Conservation (phyloP, 2,797 vertebrate species). For the Hoplostethus atlanticus region DNA sequence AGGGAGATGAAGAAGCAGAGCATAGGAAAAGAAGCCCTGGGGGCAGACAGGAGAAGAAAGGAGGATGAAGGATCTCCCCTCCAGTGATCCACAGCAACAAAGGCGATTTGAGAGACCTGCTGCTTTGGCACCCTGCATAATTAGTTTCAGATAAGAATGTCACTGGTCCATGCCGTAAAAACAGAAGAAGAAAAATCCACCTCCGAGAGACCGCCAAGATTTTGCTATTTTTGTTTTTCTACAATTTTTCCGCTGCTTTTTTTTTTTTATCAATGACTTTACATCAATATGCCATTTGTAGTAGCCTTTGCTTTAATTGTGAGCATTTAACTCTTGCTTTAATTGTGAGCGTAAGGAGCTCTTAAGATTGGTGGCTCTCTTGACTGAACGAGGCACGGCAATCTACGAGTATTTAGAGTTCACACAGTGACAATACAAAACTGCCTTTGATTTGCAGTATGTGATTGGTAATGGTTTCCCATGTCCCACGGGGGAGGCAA, state of each 20-base stretch:
- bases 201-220: conserved; percentile 17
- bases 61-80: conserved; percentile 73
- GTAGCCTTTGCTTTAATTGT: conserved; percentile 21
- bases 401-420: conserved; percentile 42
- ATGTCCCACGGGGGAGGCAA: conserved; percentile 27
- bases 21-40: conserved; percentile 52
- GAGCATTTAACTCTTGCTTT: conserved; percentile 33
- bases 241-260: not conserved
- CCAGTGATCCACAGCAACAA: conserved; percentile 73
- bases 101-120: conserved; percentile 64
- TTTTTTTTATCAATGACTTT: no score
- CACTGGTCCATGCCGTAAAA: conserved; percentile 30
- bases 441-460: conserved; percentile 63
- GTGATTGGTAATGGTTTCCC: conserved; percentile 51
- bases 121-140: conserved; percentile 67
- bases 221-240: conserved; percentile 26
- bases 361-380: conserved; percentile 25
- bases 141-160: conserved; percentile 76
- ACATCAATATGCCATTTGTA: no score
- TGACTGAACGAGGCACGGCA: conserved; percentile 27
- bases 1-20: conserved; percentile 63
- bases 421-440: conserved; percentile 36
- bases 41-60: conserved; percentile 64
- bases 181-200: conserved; percentile 4
- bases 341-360: conserved; percentile 41